A percentile compares a stretch with the other conserved stretches of the same genome.
These are phyloP conservation scores for Rhyzopertha dominica DNA, from an alignment of 1,140 invertebrate genomes.

Conservation along the genomic window DNA sequence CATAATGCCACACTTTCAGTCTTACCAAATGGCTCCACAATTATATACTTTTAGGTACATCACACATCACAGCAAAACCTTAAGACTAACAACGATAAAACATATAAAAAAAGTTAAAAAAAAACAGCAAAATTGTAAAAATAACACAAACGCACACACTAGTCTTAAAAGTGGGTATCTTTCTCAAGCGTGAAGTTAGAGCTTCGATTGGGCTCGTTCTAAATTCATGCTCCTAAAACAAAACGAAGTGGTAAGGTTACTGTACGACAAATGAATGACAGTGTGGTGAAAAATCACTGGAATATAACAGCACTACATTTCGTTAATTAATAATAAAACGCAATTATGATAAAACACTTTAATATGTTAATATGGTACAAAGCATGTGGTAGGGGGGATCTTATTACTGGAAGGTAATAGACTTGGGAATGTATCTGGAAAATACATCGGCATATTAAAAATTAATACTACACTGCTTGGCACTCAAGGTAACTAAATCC, in stretches of 20 bases:
- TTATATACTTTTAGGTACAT: too few species aligned
- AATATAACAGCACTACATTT: constrained; percentile 9
- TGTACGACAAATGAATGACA: neutral
- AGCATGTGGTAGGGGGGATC: constrained; percentile 5
- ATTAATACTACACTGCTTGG: constrained; percentile 1
- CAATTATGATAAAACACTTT: neutral
- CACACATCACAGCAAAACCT: too few species aligned
- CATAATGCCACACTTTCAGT: too few species aligned
- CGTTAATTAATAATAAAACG: constrained; percentile 3
- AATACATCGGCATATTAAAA: constrained; percentile 13
- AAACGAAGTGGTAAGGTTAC: constrained; percentile 1
- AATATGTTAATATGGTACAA: neutral
- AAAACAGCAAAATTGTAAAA: too few species aligned
- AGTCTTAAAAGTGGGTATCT: too few species aligned
- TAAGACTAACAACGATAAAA: too few species aligned
- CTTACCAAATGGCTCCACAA: too few species aligned
- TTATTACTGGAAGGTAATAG: constrained; percentile 31
- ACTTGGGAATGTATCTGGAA: constrained; percentile 40
- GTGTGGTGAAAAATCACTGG: neutral
- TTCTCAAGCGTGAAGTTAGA: constrained; percentile 17
- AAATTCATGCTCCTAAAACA: constrained; percentile 33
- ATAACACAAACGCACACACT: too few species aligned
- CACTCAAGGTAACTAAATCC: neutral
- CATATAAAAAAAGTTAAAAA: too few species aligned
- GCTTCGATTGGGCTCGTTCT: constrained; percentile 15